Evolutionary conservation across 2,113 vertebrate species (phyloP), one percentile per base, ranked within the genome.

Genomic region (Plestiodon gilberti): DNA sequence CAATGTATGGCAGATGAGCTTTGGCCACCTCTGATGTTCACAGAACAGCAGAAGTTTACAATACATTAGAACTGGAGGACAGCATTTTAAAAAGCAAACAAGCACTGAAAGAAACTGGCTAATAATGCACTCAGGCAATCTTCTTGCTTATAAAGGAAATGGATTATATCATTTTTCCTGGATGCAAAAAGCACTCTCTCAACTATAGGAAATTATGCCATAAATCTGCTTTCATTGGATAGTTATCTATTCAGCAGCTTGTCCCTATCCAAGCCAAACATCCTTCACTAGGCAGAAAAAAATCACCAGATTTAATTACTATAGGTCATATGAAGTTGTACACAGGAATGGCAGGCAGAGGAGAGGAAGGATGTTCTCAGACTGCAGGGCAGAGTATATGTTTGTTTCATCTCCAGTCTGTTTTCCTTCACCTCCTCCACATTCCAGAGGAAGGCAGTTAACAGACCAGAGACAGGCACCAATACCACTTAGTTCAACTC

Each of bases 341-440:
- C 25, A 55, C 62, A 59, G 13, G 52, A 71, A 81, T 71, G 69
- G 52, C 17, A 28, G n/a, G 38, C 38, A 61, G 14, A 25, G 38
- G 69, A 62, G n/a, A 0, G 62, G 25, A 14, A 18, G 14, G n/a
- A 30, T 48, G 30, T 77, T 86, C 84, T 55, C 35, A 87, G 86
- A 64, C 74, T 85, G 7, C 62, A 52, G 81, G 84, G 73, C 40
- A 73, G 64, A 93, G 91, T 91, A 91, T 82, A 87, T 64, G 89
- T 85, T 93, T 90, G 94, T 91, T 94, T 94, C 94, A 91, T 89
- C 94, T 92, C 30, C 90, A 94, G 94, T 91, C 94, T 96, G 95
- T 95, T 96, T 96, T 93, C 92, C 94, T 94, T 96, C 93, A 94
- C 96, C 97, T 98, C 97, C 97, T 97, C 96, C 97, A 96, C 98